phyloP scores from a whole-genome alignment of 2,888 invertebrate species.

The Plebejus anna region DNA sequence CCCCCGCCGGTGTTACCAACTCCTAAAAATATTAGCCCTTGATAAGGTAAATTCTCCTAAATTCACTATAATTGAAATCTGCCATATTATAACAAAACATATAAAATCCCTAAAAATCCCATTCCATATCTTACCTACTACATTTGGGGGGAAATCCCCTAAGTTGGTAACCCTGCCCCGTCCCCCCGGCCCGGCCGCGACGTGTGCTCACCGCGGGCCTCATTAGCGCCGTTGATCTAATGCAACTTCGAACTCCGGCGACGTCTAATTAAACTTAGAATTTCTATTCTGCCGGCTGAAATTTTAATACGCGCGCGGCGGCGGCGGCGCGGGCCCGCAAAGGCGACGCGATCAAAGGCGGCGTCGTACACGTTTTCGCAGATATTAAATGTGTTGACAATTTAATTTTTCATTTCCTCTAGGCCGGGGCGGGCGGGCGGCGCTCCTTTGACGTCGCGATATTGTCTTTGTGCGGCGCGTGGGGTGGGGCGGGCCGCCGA shows the following conservation, averaged over 20 bases:
- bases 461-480: constrained; percentile 78
- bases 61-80: too few relatives aligned
- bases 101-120: too few relatives aligned
- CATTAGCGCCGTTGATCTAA: constrained; percentile 77
- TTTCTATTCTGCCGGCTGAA: constrained; percentile 75
- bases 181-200: constrained; percentile 48
- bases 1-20: constrained; percentile 30
- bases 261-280: constrained; percentile 76
- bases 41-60: too few relatives aligned
- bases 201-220: constrained; percentile 74
- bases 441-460: constrained; percentile 80
- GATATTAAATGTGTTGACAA: constrained; percentile 81
- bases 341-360: constrained; percentile 74
- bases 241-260: constrained; percentile 73
- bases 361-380: constrained; percentile 78
- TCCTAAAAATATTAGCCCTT: too few relatives aligned
- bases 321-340: constrained; percentile 64
- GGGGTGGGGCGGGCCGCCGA: constrained; percentile 74
- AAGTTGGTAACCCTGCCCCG: constrained; percentile 14
- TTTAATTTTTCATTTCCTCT: constrained; percentile 81
- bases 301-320: constrained; percentile 74
- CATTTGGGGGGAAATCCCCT: too few relatives aligned
- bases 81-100: too few relatives aligned
- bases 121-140: too few relatives aligned
- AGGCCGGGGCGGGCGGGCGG: constrained; percentile 56